Evolutionary conservation across 1,140 invertebrate genomes (phyloP).

Genomic region (Achatina immaculata): DNA sequence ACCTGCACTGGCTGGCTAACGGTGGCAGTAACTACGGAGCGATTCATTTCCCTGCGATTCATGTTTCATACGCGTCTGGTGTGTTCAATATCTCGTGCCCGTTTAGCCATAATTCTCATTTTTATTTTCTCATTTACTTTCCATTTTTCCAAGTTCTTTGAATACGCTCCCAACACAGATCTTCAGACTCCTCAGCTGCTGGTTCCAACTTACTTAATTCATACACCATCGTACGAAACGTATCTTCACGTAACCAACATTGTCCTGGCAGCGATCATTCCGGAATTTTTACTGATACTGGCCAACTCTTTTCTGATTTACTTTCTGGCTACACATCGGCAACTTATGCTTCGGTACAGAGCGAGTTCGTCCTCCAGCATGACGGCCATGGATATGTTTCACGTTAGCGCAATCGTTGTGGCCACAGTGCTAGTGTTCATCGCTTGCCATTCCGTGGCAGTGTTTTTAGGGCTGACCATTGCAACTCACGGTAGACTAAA

Average conservation of each 20-base stretch:
- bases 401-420: constrained; percentile 85
- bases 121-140: constrained; percentile 85
- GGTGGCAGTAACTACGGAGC: constrained; percentile 90
- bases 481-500: constrained; percentile 41
- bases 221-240: constrained; percentile 78
- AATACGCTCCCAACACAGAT: constrained; percentile 62
- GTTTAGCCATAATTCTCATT: constrained; percentile 85
- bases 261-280: constrained; percentile 81
- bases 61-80: constrained; percentile 86
- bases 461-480: constrained; percentile 47
- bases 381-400: constrained; percentile 48
- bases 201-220: constrained; percentile 78
- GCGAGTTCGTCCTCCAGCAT: not conserved
- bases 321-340: constrained; percentile 84
- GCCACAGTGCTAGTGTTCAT: constrained; percentile 93
- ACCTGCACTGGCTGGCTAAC: constrained; percentile 94
- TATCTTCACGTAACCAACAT: constrained; percentile 49
- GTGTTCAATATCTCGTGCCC: constrained; percentile 89
- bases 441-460: constrained; percentile 77
- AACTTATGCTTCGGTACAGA: constrained; percentile 45
- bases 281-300: constrained; percentile 90
- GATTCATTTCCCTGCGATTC: constrained; percentile 94
- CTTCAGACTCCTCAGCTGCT: constrained; percentile 73
- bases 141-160: constrained; percentile 81
- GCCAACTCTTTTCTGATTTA: constrained; percentile 91